Evolutionary conservation across 2,888 invertebrate species (phyloP).

Genomic region (Steinernema scapterisci): DNA sequence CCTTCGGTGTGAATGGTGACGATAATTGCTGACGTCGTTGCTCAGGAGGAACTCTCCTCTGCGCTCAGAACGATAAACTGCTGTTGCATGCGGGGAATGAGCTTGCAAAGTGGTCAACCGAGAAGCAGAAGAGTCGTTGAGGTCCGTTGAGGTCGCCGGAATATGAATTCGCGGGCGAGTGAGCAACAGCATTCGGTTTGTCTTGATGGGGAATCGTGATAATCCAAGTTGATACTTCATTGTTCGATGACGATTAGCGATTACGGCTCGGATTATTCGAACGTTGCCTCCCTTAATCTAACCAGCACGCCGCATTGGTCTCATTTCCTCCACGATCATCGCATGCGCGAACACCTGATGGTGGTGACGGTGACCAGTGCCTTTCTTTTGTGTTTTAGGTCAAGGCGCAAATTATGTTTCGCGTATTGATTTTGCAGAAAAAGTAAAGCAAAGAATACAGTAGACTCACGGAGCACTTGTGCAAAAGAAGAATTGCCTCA

Average conservation of each 20-base stretch:
- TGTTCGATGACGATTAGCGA: constrained; percentile 30
- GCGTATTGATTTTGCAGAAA: constrained; percentile 5
- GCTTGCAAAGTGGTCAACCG: background rate
- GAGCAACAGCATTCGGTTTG: background rate
- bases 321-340: background rate
- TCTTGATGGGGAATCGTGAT: constrained; percentile 22
- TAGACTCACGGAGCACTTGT: no score
- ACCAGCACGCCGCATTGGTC: constrained; percentile 1
- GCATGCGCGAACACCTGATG: constrained; percentile 27
- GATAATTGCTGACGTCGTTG: constrained; percentile 20
- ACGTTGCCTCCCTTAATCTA: constrained; percentile 26
- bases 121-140: background rate
- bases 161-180: background rate
- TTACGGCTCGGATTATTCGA: constrained; percentile 31
- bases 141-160: background rate
- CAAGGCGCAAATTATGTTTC: background rate
- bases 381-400: constrained; percentile 14
- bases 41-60: background rate
- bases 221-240: constrained; percentile 31
- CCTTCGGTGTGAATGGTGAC: constrained; percentile 26
- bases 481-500: background rate
- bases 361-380: constrained; percentile 21
- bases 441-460: background rate
- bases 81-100: no score
- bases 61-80: background rate